phyloP scores from a whole-genome alignment of 1,140 invertebrate genomes.

The Drosophila pachea region DNA sequence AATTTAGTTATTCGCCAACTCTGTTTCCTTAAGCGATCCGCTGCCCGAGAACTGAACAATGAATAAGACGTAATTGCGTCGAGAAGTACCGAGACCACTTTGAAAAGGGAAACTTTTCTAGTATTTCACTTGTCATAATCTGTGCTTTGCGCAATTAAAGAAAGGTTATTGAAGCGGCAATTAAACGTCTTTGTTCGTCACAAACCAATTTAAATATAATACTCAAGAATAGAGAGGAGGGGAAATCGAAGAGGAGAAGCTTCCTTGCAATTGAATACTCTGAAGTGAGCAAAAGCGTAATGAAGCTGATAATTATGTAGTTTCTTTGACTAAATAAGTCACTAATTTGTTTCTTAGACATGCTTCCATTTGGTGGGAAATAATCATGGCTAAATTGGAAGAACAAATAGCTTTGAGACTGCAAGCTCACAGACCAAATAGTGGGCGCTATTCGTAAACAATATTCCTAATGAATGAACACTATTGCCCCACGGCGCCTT shows the following conservation, averaged over 20 bases:
- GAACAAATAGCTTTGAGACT: background rate
- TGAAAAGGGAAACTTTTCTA: background rate
- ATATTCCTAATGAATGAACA: constrained; percentile 1
- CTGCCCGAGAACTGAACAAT: constrained; percentile 9
- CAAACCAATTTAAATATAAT: background rate
- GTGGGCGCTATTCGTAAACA: background rate
- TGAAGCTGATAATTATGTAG: too few relatives aligned
- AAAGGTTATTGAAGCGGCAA: background rate
- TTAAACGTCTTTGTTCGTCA: background rate
- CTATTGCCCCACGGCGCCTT: background rate
- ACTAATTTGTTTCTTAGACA: too few relatives aligned
- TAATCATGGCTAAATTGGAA: background rate
- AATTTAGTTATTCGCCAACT: constrained; percentile 30
- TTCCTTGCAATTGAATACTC: too few relatives aligned
- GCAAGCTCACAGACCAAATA: background rate
- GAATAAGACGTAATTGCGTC: constrained; percentile 14
- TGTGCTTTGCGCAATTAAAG: background rate
- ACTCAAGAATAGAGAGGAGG: too few relatives aligned
- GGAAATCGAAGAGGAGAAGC: too few relatives aligned
- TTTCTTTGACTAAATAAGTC: too few relatives aligned
- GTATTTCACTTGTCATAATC: background rate
- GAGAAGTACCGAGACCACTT: background rate
- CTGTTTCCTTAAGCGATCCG: constrained; percentile 1
- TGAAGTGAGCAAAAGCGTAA: too few relatives aligned
- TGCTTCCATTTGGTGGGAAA: too few relatives aligned